Evolutionary conservation across 2,113 vertebrate genomes (phyloP).

Genomic region (Thomomys bottae): DNA sequence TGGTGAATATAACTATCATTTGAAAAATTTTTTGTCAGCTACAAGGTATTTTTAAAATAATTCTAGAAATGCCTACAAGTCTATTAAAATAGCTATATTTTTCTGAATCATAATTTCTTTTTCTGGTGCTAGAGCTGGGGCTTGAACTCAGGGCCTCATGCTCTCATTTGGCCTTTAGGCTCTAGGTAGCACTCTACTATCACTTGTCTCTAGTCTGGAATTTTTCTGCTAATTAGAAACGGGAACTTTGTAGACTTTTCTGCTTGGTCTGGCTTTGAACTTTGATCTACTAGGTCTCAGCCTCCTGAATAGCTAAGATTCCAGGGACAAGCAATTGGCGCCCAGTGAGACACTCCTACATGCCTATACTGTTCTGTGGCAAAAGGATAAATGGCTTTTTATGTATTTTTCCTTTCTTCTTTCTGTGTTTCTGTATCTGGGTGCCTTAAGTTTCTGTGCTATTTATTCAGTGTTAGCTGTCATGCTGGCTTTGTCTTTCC

Average conservation of each 20-base stretch:
- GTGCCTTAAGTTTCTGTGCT: neutral
- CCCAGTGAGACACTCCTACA: neutral
- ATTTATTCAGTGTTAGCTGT: slow-evolving; percentile 15
- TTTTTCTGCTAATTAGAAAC: too few relatives aligned
- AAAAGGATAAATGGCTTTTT: neutral
- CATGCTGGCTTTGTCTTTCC: slow-evolving; percentile 2
- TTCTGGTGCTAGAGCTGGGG: too few relatives aligned
- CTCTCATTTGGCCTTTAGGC: too few relatives aligned
- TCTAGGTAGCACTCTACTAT: too few relatives aligned
- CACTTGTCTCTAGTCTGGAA: too few relatives aligned
- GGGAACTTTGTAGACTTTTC: too few relatives aligned
- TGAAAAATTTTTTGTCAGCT: slow-evolving; percentile 37
- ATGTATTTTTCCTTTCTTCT: neutral
- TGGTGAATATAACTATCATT: neutral
- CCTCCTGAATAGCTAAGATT: too few relatives aligned
- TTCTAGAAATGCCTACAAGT: slow-evolving; percentile 47
- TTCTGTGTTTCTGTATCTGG: too few relatives aligned
- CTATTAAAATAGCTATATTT: neutral
- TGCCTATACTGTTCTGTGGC: neutral
- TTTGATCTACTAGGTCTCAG: too few relatives aligned
- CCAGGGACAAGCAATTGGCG: neutral
- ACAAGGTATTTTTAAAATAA: slow-evolving; percentile 29
- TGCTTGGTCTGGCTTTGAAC: too few relatives aligned
- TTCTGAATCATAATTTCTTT: slow-evolving; percentile 6
- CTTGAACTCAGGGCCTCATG: too few relatives aligned